Conservation (phyloP, 1,140 invertebrate genomes). For the Drosophila lini region DNA sequence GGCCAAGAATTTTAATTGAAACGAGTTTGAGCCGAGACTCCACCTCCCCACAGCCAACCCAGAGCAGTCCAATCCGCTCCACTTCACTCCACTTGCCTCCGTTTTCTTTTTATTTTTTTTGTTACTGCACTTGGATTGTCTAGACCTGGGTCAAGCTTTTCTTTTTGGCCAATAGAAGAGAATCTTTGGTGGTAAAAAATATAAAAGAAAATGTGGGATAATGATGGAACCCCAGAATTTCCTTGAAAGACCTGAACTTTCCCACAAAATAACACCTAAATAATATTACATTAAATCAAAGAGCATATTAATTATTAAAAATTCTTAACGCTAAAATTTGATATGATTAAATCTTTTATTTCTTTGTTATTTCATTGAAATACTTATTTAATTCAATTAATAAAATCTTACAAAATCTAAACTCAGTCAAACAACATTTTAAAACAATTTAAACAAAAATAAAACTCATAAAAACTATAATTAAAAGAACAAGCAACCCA, state of each 20-base stretch:
- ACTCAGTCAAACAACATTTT: neutral
- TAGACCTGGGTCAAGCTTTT: constrained; percentile 71
- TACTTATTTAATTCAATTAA: neutral
- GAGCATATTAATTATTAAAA: neutral
- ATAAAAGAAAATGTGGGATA: neutral
- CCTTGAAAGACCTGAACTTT: neutral
- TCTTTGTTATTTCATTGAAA: no score
- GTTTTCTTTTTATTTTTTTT: constrained; percentile 5
- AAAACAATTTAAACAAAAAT: neutral
- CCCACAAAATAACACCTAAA: neutral
- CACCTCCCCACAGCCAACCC: constrained; percentile 22
- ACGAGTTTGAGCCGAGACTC: constrained; percentile 62
- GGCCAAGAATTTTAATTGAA: constrained; percentile 78
- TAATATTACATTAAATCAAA: no score
- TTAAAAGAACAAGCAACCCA: neutral
- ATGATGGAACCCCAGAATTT: neutral
- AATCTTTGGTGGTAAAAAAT: constrained; percentile 21
- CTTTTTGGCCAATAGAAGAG: constrained; percentile 35
- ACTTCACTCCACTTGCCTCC: constrained; percentile 15
- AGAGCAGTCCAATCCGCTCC: constrained; percentile 27
- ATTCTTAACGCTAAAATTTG: neutral
- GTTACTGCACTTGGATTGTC: constrained; percentile 28
- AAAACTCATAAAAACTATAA: neutral
- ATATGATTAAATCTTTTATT: no score
- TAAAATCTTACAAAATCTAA: neutral